phyloP scores from a whole-genome alignment of 1,140 invertebrate genomes.

The Drosophila triauraria region DNA sequence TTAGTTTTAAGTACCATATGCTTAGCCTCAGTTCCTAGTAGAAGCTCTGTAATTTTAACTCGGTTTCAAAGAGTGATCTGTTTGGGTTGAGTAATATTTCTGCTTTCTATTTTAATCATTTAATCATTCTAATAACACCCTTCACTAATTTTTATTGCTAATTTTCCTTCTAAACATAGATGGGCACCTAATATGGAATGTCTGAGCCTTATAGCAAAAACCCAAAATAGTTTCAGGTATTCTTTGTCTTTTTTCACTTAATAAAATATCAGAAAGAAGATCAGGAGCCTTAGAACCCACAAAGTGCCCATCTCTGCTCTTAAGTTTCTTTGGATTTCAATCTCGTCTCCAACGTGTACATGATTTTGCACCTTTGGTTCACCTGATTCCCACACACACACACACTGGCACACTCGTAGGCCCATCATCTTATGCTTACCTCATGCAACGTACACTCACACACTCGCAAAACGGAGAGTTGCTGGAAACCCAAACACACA shows the following conservation, averaged over 20 bases:
- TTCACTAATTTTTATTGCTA: too few species aligned
- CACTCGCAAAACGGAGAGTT: slow-evolving; percentile 8
- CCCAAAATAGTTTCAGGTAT: not conserved
- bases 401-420: slow-evolving; percentile 41
- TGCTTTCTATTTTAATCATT: too few species aligned
- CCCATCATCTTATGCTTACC: slow-evolving; percentile 71
- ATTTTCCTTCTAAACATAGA: not conserved
- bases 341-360: slow-evolving; percentile 15
- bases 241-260: too few species aligned
- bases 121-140: too few species aligned
- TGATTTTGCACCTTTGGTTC: slow-evolving; percentile 39
- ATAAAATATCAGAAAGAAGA: too few species aligned
- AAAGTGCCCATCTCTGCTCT: not conserved
- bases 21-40: too few species aligned
- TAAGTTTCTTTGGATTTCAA: too few species aligned
- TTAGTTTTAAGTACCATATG: too few species aligned
- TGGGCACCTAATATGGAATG: not conserved
- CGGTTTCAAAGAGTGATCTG: too few species aligned
- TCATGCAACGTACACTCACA: slow-evolving; percentile 71
- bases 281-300: not conserved
- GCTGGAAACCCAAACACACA: slow-evolving; percentile 37
- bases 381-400: slow-evolving; percentile 50
- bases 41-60: too few species aligned
- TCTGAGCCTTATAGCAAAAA: not conserved
- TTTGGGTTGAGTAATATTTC: too few species aligned